Percentiles rank a stretch among this genome's conserved stretches.
Evolutionary conservation across 2,113 vertebrate genomes (phyloP).

Genomic region (Tragulus kanchil): DNA sequence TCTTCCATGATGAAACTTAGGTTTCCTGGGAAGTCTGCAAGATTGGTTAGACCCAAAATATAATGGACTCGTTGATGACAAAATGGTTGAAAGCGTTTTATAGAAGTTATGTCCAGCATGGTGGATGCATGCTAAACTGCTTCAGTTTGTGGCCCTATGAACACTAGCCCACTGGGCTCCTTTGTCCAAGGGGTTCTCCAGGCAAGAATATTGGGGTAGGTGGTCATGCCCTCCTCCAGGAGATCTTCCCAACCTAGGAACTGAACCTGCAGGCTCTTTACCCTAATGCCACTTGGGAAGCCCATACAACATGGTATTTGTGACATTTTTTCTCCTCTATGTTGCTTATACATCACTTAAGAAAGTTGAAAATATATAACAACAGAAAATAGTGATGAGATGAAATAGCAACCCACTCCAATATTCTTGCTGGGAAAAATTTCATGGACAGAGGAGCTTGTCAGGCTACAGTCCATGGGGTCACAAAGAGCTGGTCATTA

Average conservation of each 20-base stretch:
- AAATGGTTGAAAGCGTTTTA: conserved; percentile 48
- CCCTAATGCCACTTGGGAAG: neutral
- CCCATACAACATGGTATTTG: neutral
- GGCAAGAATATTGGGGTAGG: neutral
- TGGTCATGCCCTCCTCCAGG: neutral
- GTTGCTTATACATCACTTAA: neutral
- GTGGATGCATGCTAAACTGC: neutral
- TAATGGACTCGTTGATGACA: conserved; percentile 50
- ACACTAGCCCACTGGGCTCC: neutral
- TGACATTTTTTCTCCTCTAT: neutral
- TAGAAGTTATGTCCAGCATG: neutral
- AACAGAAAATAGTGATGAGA: neutral
- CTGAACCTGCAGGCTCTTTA: neutral
- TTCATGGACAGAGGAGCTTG: neutral
- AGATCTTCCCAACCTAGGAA: neutral
- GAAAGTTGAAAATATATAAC: neutral
- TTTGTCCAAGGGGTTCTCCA: neutral
- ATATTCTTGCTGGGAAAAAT: neutral
- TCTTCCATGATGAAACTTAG: conserved; percentile 65
- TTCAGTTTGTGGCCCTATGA: neutral
- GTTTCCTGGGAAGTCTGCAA: conserved; percentile 66
- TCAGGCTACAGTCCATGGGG: neutral
- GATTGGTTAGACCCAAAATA: conserved; percentile 62
- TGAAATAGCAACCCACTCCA: neutral
- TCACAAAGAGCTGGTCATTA: neutral